These are phyloP conservation scores for Epizoanthus illoricatus DNA, from an alignment of 92 coral and sea anemone genomes.

Conservation along the genomic window DNA sequence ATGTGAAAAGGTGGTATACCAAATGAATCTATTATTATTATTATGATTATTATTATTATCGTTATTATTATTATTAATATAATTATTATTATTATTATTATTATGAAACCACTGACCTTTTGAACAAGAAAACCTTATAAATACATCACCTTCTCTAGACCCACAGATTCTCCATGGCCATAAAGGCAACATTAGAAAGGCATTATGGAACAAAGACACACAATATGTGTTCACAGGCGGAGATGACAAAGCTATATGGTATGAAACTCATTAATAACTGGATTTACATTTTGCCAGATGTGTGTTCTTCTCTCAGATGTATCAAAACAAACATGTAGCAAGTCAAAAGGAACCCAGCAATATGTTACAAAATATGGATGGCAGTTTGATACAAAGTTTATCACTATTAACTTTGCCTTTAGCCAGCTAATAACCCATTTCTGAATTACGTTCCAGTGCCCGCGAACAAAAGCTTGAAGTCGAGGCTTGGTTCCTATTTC, in stretches of 20 bases:
- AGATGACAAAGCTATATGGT: constrained; percentile 92
- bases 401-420: too few relatives aligned
- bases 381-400: too few relatives aligned
- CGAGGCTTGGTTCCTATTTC: too few relatives aligned
- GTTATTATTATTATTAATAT: too few relatives aligned
- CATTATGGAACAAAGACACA: constrained; percentile 71
- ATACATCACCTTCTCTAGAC: constrained; percentile 42
- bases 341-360: too few relatives aligned
- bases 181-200: constrained; percentile 71
- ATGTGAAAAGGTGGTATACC: too few relatives aligned
- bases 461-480: too few relatives aligned
- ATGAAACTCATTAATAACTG: background rate
- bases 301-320: background rate
- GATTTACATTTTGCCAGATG: background rate
- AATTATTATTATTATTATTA: background rate
- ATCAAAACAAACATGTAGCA: background rate
- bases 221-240: constrained; percentile 88
- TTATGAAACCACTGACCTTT: background rate
- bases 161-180: constrained; percentile 88
- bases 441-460: too few relatives aligned
- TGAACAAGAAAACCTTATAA: background rate
- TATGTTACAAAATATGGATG: too few relatives aligned
- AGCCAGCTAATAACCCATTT: too few relatives aligned
- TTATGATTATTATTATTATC: too few relatives aligned
- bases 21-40: too few relatives aligned